Evolutionary conservation across 2,113 vertebrate species (phyloP).

Genomic region (Gymnogyps californianus): DNA sequence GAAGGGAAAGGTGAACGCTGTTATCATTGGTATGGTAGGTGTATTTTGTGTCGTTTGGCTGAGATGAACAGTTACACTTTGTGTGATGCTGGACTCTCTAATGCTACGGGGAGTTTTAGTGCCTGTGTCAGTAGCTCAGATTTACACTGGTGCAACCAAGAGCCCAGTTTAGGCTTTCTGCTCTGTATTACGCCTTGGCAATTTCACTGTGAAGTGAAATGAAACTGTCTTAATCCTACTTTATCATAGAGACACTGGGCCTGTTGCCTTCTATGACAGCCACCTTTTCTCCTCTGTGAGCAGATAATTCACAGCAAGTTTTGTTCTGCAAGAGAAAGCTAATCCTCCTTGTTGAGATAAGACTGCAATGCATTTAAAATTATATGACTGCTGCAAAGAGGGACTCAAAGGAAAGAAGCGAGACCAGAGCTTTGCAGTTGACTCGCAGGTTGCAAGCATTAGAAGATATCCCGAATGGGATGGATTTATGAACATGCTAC

Average conservation of each 20-base stretch:
- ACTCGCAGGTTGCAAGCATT: neutral
- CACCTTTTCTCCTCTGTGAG: neutral
- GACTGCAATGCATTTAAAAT: neutral
- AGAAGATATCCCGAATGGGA: neutral
- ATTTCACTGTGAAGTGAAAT: neutral
- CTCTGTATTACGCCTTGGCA: neutral
- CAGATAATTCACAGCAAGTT: neutral
- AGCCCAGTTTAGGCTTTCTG: neutral
- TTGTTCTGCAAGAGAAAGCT: neutral
- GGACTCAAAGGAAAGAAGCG: neutral
- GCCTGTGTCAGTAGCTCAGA: neutral
- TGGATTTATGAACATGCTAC: neutral
- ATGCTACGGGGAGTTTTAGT: neutral
- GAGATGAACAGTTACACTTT: neutral
- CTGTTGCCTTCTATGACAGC: neutral
- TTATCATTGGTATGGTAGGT: neutral
- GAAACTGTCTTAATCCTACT: neutral
- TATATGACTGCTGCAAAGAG: neutral
- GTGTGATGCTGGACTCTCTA: neutral
- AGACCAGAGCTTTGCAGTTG: neutral
- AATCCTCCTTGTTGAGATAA: neutral
- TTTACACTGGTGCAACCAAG: neutral
- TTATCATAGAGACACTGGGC: neutral
- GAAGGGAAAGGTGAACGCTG: neutral
- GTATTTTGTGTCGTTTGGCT: neutral